Base-by-base conservation (phyloP, 2,797 vertebrate species). In the Anniella stebbinsi region DNA sequence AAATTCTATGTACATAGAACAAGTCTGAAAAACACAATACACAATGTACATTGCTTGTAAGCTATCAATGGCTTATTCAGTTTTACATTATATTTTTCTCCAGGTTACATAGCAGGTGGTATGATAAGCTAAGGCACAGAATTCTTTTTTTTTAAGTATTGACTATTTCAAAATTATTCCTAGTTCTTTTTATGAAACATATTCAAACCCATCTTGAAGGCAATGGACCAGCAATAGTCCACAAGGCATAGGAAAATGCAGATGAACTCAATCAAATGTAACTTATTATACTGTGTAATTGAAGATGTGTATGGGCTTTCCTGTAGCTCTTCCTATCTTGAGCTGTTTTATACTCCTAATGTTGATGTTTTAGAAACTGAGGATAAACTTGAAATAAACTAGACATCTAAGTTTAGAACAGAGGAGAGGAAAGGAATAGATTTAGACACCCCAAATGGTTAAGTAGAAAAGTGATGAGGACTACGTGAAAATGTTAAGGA, bases 61-160 rank as follows among this genome's bases (percentile, higher is more conserved):
- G 51, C 60, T 80, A 73, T 33, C 6, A 80, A 45, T 2, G 1
- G 38, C 73, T 76, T n/a, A 25, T 69, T 93, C 12, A 38, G 73
- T 90, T 88, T 33, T 73, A 30, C 25, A 12, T 80, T 66, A 60
- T 66, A 90, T 87, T 80, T 66, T 60, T 93, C 87, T 88, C 89
- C 3, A 54, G 21, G 75, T 36, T 73, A 57, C 67, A 48, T 30
- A 82, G 80, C 54, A 69, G 9, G 60, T 89, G n/a, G 30, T 48
- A 70, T 57, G n/a, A 84, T 36, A 57, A 75, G 23, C 2, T 60
- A n/a, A 66, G 2, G 25, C 15, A 69, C 28, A 45, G 28, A 84
- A 84, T 69, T 69, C n/a, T 33, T 51, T 54, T 67, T 4, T 0
- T 36, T 0, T 41, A 41, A 38, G 0, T 0, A 0, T 3, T 0